These are phyloP conservation scores for Adelges cooleyi DNA, from an alignment of 1,140 invertebrate species.

Conservation along the genomic window DNA sequence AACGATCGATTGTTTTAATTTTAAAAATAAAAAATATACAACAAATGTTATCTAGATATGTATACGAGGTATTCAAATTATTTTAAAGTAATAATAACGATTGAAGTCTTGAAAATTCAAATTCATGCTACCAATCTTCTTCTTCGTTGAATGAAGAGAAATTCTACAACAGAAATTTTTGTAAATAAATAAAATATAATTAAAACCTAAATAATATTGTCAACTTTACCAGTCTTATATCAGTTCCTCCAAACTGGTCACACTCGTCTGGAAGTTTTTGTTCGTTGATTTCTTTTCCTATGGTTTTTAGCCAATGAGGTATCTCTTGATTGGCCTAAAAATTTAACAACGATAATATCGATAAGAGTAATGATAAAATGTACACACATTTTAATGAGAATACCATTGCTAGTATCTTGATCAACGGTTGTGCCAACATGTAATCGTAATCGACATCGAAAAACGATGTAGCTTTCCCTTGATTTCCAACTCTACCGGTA, in stretches of 20 bases:
- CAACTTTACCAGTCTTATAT: conserved; percentile 7
- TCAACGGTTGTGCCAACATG: not conserved
- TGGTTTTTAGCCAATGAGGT: not conserved
- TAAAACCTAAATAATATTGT: no score
- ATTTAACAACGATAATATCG: not conserved
- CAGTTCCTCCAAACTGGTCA: not conserved
- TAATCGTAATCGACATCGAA: conserved; percentile 24
- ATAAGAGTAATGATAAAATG: not conserved
- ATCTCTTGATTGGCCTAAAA: conserved; percentile 18
- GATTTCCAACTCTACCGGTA: conserved; percentile 91
- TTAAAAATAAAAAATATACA: no score
- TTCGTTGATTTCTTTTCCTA: not conserved
- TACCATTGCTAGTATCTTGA: conserved; percentile 14
- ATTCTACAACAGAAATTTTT: no score
- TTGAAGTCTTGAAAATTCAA: no score
- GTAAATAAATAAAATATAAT: no score
- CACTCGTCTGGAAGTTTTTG: not conserved
- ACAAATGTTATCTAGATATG: no score
- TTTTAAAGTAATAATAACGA: no score
- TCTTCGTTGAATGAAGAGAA: no score
- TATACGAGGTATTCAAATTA: no score
- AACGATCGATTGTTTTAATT: no score
- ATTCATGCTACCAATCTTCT: no score
- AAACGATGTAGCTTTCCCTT: conserved; percentile 29
- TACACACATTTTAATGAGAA: no score